A percentile compares a stretch with the other conserved stretches of the same genome.
Evolutionary conservation across 1,140 invertebrate species (phyloP).

Genomic region (Drosophila melanogaster): Release_6_plus_ISO1_MT NT_037436.4:16157501-16158000

Average conservation of each 20-base stretch:
- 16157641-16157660: slow-evolving; percentile 65
- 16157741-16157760: slow-evolving; percentile 45
- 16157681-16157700: slow-evolving; percentile 66
- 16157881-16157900: background rate
- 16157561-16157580: background rate
- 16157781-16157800: slow-evolving; percentile 45
- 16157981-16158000: no score
- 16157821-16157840: slow-evolving; percentile 10
- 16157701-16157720: slow-evolving; percentile 3
- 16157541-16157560: background rate
- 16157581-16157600: slow-evolving; percentile 5
- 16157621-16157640: slow-evolving; percentile 74
- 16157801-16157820: slow-evolving; percentile 35
- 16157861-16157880: background rate
- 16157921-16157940: background rate
- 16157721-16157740: slow-evolving; percentile 14
- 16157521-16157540: slow-evolving; percentile 72
- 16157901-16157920: background rate
- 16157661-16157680: slow-evolving; percentile 80
- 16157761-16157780: slow-evolving; percentile 42
- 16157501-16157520: slow-evolving; percentile 49
- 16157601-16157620: slow-evolving; percentile 22
- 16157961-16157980: no score
- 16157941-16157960: background rate
- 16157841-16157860: slow-evolving; percentile 18